Conservation (phyloP, 1,140 invertebrate genomes). For the Matsumurasca onukii region DNA sequence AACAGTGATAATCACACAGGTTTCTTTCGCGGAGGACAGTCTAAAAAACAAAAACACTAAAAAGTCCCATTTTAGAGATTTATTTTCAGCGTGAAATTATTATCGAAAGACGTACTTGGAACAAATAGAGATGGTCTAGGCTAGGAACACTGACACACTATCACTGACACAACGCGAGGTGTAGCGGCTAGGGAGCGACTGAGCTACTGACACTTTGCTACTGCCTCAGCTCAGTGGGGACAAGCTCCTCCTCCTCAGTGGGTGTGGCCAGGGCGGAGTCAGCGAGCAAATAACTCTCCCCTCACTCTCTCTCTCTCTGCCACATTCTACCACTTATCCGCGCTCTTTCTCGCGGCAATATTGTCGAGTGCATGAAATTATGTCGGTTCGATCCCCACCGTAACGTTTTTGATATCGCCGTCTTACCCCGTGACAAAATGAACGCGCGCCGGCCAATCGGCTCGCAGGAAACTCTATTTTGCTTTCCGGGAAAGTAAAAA, state of each 20-base stretch:
- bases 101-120: neutral
- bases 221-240: neutral
- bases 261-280: slow-evolving; percentile 19
- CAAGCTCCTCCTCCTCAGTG: neutral
- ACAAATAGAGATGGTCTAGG: no score
- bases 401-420: slow-evolving; percentile 26
- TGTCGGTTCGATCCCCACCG: slow-evolving; percentile 22
- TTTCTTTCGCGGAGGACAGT: neutral
- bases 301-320: slow-evolving; percentile 1
- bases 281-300: slow-evolving; percentile 22
- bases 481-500: slow-evolving; percentile 30
- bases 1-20: no score
- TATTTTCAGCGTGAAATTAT: neutral
- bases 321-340: slow-evolving; percentile 23
- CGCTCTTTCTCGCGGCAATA: slow-evolving; percentile 29
- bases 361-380: slow-evolving; percentile 29
- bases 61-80: neutral
- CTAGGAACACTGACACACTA: neutral
- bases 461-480: slow-evolving; percentile 29
- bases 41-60: neutral
- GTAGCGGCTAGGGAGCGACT: neutral
- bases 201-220: neutral
- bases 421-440: neutral
- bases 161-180: slow-evolving; percentile 4
- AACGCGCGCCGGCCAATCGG: slow-evolving; percentile 26